Conservation (phyloP, 2,797 vertebrate species). For the Hypotaenidia philippensis region DNA sequence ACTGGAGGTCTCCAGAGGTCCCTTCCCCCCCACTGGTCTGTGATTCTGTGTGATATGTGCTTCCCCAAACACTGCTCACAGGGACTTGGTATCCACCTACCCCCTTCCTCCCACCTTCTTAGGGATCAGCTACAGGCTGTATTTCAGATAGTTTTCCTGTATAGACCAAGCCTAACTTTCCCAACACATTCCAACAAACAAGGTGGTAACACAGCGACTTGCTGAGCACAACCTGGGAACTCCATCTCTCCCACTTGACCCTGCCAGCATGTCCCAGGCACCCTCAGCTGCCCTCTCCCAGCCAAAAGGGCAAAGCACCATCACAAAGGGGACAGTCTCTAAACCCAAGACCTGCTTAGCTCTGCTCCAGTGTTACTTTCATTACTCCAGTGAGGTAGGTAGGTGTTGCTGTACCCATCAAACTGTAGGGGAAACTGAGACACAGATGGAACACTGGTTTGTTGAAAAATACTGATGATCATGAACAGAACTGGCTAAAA, state of each 20-base stretch:
- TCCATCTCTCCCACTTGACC: neutral
- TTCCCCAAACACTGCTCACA: neutral
- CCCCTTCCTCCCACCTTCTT: neutral
- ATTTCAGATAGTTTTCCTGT: neutral
- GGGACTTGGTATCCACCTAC: neutral
- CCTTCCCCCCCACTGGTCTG: too few relatives aligned
- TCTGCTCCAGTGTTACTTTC: neutral
- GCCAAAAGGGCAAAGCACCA: neutral
- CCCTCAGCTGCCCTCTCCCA: neutral
- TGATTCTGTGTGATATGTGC: fast-evolving
- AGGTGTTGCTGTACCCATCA: neutral
- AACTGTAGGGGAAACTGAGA: neutral
- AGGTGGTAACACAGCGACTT: neutral
- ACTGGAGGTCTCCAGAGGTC: too few relatives aligned
- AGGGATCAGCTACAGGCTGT: neutral
- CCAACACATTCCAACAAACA: neutral
- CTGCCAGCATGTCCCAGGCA: neutral
- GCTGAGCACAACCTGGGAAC: neutral
- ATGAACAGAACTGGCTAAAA: neutral
- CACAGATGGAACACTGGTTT: neutral
- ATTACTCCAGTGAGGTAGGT: neutral
- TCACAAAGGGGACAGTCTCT: neutral
- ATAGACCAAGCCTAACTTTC: neutral
- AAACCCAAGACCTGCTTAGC: neutral
- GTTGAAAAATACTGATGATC: neutral